Evolutionary conservation across 2,888 invertebrate species (phyloP).

Genomic region (Griposia aprilina): DNA sequence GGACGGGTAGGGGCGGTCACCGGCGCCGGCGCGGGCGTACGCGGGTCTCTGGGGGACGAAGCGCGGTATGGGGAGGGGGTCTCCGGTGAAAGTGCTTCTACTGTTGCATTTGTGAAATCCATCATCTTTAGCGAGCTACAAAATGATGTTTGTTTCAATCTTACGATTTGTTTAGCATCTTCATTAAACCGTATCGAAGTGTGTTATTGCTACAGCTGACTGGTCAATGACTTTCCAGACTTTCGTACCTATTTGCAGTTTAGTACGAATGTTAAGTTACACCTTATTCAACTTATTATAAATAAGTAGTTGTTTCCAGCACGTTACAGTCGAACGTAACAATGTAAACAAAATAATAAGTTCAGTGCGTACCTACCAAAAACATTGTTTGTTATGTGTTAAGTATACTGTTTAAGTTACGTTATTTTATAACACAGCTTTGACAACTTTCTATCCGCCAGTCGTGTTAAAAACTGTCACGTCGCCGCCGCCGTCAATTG

Average conservation of each 20-base stretch:
- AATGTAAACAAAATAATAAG: conserved; percentile 13
- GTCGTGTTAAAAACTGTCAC: conserved; percentile 7
- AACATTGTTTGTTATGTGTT: conserved; percentile 24
- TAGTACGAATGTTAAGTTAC: not conserved
- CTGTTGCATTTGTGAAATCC: conserved; percentile 81
- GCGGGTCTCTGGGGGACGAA: conserved; percentile 29
- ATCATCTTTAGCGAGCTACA: conserved; percentile 76
- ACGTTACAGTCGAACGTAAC: conserved; percentile 7
- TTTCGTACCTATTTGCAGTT: conserved; percentile 12
- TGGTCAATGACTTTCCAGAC: conserved; percentile 45
- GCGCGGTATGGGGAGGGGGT: conserved; percentile 56
- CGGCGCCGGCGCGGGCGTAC: conserved; percentile 51
- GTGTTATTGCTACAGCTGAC: conserved; percentile 47
- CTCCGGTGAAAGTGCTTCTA: conserved; percentile 83
- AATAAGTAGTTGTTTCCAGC: not conserved
- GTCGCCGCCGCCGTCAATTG: not conserved
- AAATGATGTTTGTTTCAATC: conserved; percentile 77
- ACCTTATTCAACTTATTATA: not conserved
- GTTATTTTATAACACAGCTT: conserved; percentile 12
- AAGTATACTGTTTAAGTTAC: conserved; percentile 8
- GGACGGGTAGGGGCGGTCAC: conserved; percentile 64
- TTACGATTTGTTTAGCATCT: conserved; percentile 69
- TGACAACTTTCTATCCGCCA: conserved; percentile 44
- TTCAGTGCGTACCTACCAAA: conserved; percentile 16
- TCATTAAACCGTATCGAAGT: conserved; percentile 64